Base-by-base conservation (phyloP, 2,797 vertebrate species). In the Pipistrellus pygmaeus region DNA sequence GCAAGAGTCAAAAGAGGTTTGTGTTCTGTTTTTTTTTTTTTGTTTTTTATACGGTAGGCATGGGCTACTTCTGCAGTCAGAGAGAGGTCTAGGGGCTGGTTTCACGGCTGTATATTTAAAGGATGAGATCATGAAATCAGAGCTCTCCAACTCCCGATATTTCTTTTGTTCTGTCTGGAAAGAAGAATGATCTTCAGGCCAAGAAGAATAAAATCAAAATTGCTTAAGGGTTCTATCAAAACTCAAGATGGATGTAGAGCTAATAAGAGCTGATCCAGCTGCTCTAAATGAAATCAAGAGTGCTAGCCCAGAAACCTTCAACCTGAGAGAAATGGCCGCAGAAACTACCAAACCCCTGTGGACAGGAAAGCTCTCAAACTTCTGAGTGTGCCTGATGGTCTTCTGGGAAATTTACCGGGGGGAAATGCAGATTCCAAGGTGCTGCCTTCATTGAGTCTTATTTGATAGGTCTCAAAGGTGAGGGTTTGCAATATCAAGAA, bases 151-250 rank as follows among this genome's bases (percentile, higher is more conserved):
- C 51, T 89, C 81, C 30, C 44, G 60, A 66, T 10, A 85, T 53
- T 66, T 60, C 46, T 94, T 91, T 86, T 90, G 9, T 88, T 69
- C 82, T 88, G 12, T 97, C 35, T 92, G 86, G 68, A 91, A 77
- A 73, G 35, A 95, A 89, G 53, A 72, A 86, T 85, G 64, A 78
- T 30, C 51, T 90, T 92, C 11, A 71, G 30, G 68, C 57, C 41
- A 80, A 93, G 25, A 82, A 83, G 75, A 57, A 27, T 85, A 85
- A 91, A 73, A 85, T 72, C 66, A 87, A 96, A 89, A 82, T 66
- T 69, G 57, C 41, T 66, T 53, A 93, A 68, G 8, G n/a, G 8
- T 64, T 69, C 92, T 90, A 88, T 62, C 73, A 93, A 41, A 69
- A 27, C 15, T 85, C 30, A 62, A 85, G 78, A 92, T 17, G n/a